These are phyloP conservation scores for Acrocyrtus sp. DNA, from an alignment of 2,888 invertebrate genomes.

Conservation along the genomic window DNA sequence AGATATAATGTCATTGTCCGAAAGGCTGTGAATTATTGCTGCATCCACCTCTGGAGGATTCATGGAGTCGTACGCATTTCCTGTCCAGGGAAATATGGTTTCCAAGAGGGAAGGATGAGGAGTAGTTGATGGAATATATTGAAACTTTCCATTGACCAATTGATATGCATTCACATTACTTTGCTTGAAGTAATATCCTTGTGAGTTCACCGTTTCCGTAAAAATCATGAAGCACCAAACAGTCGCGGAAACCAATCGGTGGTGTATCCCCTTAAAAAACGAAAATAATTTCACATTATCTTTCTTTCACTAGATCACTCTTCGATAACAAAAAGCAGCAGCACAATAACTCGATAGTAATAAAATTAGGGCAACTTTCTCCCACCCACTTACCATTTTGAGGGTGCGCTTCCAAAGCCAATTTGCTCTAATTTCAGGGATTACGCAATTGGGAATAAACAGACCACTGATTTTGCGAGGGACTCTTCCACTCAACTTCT, in stretches of 20 bases:
- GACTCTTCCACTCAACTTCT: constrained; percentile 15
- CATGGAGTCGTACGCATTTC: constrained; percentile 20
- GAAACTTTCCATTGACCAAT: constrained; percentile 29
- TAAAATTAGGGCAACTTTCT: too few relatives aligned
- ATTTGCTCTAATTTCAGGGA: too few relatives aligned
- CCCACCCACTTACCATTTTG: constrained; percentile 6
- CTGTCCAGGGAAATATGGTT: constrained; percentile 40
- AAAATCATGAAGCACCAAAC: constrained; percentile 17
- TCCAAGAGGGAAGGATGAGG: constrained; percentile 33
- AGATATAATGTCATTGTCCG: constrained; percentile 9
- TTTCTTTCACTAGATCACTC: too few relatives aligned
- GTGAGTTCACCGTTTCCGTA: not conserved
- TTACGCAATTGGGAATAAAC: not conserved
- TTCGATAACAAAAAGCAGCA: too few relatives aligned
- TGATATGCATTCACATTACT: constrained; percentile 28
- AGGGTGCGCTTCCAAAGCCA: too few relatives aligned
- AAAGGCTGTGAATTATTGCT: constrained; percentile 39
- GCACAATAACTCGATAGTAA: too few relatives aligned
- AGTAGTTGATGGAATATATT: constrained; percentile 27
- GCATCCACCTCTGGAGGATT: constrained; percentile 42
- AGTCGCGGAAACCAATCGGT: too few relatives aligned
- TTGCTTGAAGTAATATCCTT: constrained; percentile 9
- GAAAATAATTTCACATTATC: too few relatives aligned
- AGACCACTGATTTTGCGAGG: not conserved
- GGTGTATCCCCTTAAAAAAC: too few relatives aligned